Evolutionary conservation across 2,113 vertebrate genomes (phyloP).

Genomic region (Microcebus lehilahytsara): DNA sequence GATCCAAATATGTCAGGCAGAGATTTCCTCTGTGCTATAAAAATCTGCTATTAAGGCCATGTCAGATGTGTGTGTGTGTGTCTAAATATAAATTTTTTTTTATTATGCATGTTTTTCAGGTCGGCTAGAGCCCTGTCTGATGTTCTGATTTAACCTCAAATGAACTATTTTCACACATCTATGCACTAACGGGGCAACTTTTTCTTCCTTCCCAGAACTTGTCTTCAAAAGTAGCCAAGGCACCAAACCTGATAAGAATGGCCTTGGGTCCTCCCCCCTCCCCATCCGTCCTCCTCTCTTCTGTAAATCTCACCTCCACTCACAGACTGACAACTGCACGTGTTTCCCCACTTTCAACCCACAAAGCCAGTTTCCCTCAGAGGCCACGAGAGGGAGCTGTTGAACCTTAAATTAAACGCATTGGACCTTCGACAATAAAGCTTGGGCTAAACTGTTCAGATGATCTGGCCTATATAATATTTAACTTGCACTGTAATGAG

Average conservation of each 20-base stretch:
- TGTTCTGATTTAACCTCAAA: conserved; percentile 50
- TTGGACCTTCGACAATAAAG: background rate
- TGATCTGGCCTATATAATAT: background rate
- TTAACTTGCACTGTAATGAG: background rate
- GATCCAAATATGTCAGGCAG: background rate
- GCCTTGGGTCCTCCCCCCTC: background rate
- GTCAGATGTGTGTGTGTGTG: background rate
- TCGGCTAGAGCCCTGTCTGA: conserved; percentile 26
- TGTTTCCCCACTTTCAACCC: conserved; percentile 40
- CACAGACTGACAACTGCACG: background rate
- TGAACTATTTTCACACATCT: conserved; percentile 26
- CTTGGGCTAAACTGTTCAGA: background rate
- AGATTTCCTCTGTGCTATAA: conserved; percentile 58
- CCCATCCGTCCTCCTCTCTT: background rate
- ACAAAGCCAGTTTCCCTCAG: background rate
- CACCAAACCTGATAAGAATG: conserved; percentile 68
- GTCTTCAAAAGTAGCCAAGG: conserved; percentile 44
- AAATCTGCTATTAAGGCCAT: conserved; percentile 55
- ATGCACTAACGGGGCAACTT: conserved; percentile 48
- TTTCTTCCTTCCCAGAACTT: conserved; percentile 69
- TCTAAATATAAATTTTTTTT: background rate
- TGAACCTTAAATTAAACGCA: conserved; percentile 3
- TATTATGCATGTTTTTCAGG: background rate
- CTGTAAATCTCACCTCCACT: background rate
- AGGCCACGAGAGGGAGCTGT: conserved; percentile 48